Conservation (phyloP, 2,113 vertebrate genomes). For the Menidia beryllina region DNA sequence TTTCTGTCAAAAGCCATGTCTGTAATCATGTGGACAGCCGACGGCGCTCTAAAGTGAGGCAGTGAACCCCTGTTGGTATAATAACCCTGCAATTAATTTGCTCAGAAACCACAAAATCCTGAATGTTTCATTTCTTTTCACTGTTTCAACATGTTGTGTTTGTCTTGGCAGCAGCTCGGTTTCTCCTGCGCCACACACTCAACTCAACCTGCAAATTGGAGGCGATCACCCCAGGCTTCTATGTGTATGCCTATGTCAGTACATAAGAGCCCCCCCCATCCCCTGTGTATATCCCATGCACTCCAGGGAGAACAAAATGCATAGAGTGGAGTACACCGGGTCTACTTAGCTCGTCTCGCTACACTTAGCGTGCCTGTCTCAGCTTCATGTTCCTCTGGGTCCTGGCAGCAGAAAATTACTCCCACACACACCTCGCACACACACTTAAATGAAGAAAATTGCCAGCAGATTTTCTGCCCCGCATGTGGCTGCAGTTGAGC, state of each 20-base stretch:
- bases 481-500: constrained; percentile 37
- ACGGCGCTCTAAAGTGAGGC: neutral
- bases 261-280: neutral
- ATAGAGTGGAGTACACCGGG: constrained; percentile 1
- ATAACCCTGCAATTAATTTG: constrained; percentile 43
- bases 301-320: constrained; percentile 20
- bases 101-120: constrained; percentile 38
- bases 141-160: constrained; percentile 36
- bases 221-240: constrained; percentile 49
- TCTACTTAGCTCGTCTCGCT: constrained; percentile 24
- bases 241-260: constrained; percentile 14
- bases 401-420: constrained; percentile 54
- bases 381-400: constrained; percentile 38
- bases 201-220: constrained; percentile 60
- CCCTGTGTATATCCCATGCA: constrained; percentile 25
- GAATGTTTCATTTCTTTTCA: constrained; percentile 34
- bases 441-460: constrained; percentile 57
- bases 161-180: constrained; percentile 44
- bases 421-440: constrained; percentile 7
- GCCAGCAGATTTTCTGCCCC: constrained; percentile 50
- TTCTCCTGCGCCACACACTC: constrained; percentile 33
- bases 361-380: constrained; percentile 39
- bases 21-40: neutral
- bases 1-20: neutral
- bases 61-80: neutral